These are phyloP conservation scores for Calidris pygmaea DNA, from an alignment of 2,113 vertebrate species.

Conservation along the genomic window DNA sequence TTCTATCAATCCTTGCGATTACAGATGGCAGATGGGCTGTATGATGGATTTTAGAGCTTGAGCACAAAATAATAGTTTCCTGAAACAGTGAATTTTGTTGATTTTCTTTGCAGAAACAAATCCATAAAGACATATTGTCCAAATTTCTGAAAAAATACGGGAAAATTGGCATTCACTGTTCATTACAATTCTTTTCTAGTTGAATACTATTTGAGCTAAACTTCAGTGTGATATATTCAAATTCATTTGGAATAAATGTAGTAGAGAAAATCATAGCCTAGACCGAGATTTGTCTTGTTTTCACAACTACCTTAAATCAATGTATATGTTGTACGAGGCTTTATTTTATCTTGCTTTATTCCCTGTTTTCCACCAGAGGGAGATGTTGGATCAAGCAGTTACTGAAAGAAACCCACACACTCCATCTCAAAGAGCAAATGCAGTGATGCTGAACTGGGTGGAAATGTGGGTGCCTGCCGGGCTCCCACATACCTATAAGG, in stretches of 20 bases:
- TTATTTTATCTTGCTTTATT: neutral
- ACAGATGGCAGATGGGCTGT: neutral
- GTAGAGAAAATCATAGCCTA: neutral
- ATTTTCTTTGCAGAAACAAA: neutral
- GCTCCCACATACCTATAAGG: neutral
- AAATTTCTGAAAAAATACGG: neutral
- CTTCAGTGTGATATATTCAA: neutral
- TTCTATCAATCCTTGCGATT: neutral
- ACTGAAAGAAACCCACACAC: neutral
- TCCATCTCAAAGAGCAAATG: neutral
- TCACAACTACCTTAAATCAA: neutral
- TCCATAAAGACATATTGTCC: neutral
- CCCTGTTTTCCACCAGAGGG: slow-evolving; percentile 37
- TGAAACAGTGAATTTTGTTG: neutral
- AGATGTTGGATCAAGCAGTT: slow-evolving; percentile 32
- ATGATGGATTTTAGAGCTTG: neutral
- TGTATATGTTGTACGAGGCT: fast-evolving
- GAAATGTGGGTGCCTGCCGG: neutral
- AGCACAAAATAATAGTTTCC: neutral
- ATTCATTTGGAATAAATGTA: neutral
- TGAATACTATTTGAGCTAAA: neutral
- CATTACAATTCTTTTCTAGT: neutral
- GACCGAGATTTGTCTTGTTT: neutral
- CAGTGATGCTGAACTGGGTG: neutral
- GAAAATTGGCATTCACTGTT: neutral